A percentile compares a stretch with the other conserved stretches of the same genome.
Evolutionary conservation across 2,113 vertebrate species (phyloP).

Genomic region (Crotalus viridis): DNA sequence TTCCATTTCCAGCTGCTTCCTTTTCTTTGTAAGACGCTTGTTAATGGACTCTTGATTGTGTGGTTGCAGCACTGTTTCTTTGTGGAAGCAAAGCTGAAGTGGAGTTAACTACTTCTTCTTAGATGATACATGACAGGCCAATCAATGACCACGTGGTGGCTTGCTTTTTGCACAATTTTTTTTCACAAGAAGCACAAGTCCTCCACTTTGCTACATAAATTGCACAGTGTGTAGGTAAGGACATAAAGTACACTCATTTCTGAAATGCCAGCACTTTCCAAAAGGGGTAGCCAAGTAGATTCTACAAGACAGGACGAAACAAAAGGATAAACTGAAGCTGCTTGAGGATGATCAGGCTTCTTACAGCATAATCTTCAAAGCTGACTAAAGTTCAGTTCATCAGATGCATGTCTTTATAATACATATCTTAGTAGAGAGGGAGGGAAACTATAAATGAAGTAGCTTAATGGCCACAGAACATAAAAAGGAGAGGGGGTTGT

Average conservation of each 20-base stretch:
- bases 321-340: neutral
- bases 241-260: neutral
- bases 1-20: neutral
- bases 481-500: neutral
- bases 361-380: neutral
- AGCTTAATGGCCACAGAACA: neutral
- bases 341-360: neutral
- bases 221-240: neutral
- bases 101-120: neutral
- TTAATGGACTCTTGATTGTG: neutral
- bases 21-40: neutral
- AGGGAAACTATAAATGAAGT: neutral
- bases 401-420: neutral
- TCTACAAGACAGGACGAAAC: neutral
- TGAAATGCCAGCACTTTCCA: neutral
- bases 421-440: neutral
- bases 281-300: neutral
- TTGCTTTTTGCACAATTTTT: too few relatives aligned
- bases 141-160: neutral
- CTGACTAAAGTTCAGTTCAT: neutral
- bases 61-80: neutral
- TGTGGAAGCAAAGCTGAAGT: neutral
- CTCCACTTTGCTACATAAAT: neutral
- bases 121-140: neutral
- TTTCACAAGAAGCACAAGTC: neutral